These are phyloP conservation scores for Pachydiplax longipennis DNA, from an alignment of 2,888 invertebrate genomes.

Conservation along the genomic window DNA sequence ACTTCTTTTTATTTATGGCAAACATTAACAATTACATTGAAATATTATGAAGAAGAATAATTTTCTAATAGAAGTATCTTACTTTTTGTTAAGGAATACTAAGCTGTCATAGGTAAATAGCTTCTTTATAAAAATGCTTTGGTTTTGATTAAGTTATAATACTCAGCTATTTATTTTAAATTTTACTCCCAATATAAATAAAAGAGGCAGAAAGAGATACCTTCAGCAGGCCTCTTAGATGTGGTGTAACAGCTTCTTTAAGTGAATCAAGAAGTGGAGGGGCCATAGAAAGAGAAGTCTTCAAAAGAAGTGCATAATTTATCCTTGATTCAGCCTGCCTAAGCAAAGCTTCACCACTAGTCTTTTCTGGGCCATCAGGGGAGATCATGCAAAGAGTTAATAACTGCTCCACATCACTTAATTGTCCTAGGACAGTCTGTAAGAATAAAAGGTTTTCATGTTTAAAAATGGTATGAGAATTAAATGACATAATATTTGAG, in stretches of 20 bases:
- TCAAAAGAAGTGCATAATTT: slow-evolving; percentile 78
- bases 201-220: slow-evolving; percentile 57
- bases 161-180: too few relatives aligned
- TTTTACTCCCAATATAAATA: not conserved
- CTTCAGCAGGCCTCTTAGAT: slow-evolving; percentile 66
- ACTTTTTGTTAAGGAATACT: too few relatives aligned
- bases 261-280: slow-evolving; percentile 70
- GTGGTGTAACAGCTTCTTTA: slow-evolving; percentile 62
- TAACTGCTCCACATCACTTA: slow-evolving; percentile 81
- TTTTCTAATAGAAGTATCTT: too few relatives aligned
- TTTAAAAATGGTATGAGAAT: too few relatives aligned
- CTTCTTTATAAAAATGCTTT: too few relatives aligned
- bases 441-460: slow-evolving; percentile 50
- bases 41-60: too few relatives aligned
- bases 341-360: slow-evolving; percentile 51
- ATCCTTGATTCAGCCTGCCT: slow-evolving; percentile 76
- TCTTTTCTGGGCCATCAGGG: slow-evolving; percentile 57
- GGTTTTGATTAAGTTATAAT: too few relatives aligned
- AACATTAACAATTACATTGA: too few relatives aligned
- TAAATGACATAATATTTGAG: too few relatives aligned
- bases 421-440: slow-evolving; percentile 70
- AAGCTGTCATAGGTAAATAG: too few relatives aligned
- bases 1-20: too few relatives aligned
- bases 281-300: slow-evolving; percentile 77
- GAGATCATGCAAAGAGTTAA: slow-evolving; percentile 68